Evolutionary conservation across 2,888 invertebrate species (phyloP).

Genomic region (Stenodema calcarata): DNA sequence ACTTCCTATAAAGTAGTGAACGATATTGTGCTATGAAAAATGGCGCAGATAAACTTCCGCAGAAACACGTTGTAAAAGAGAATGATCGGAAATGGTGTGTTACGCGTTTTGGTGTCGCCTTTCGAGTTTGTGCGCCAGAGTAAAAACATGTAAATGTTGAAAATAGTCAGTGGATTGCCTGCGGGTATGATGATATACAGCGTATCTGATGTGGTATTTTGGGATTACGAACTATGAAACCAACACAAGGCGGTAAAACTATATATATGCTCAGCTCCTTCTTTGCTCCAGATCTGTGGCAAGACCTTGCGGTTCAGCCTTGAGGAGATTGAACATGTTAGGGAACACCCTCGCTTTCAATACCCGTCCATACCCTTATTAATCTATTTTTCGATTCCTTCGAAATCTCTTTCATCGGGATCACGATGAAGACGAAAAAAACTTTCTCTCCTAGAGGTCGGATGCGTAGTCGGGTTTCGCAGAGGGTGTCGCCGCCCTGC

Average conservation of each 20-base stretch:
- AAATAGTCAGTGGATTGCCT: no score
- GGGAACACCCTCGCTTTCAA: not conserved
- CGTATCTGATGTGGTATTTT: not conserved
- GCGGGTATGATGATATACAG: no score
- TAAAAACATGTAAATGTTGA: no score
- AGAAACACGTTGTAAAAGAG: no score
- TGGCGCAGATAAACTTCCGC: no score
- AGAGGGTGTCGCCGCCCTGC: not conserved
- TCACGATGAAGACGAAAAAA: not conserved
- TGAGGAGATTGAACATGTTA: conserved; percentile 19
- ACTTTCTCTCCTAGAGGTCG: not conserved
- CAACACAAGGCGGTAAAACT: not conserved
- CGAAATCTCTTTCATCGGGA: not conserved
- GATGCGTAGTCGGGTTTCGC: not conserved
- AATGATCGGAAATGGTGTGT: no score
- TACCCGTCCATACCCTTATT: no score
- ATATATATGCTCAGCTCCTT: not conserved
- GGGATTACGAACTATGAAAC: not conserved
- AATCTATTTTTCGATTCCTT: not conserved
- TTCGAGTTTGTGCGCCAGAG: no score
- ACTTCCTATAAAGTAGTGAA: no score
- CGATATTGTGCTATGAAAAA: no score
- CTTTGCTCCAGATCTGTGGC: not conserved
- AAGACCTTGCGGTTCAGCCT: conserved; percentile 17
- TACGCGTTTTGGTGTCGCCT: no score